phyloP scores from a whole-genome alignment of 2,888 invertebrate genomes.

The Dryocosmus kuriphilus region DNA sequence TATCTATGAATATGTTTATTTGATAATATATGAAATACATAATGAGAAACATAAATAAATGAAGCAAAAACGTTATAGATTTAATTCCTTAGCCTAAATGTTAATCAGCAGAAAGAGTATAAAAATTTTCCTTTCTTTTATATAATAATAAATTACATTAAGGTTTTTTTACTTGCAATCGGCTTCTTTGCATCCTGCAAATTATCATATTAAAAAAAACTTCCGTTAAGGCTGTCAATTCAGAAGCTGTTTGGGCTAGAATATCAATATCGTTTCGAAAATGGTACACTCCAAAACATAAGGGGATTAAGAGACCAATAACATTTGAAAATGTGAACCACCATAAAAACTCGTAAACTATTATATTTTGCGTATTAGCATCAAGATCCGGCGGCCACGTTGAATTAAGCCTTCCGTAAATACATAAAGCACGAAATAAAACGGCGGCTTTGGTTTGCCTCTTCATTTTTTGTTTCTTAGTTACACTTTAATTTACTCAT shows the following conservation, averaged over 20 bases:
- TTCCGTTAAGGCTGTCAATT: conserved; percentile 62
- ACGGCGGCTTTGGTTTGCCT: neutral
- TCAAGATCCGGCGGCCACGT: conserved; percentile 61
- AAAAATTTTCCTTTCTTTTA: too few species aligned
- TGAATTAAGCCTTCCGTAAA: conserved; percentile 58
- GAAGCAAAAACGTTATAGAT: too few species aligned
- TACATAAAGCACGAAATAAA: conserved; percentile 31
- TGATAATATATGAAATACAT: too few species aligned
- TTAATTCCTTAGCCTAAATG: too few species aligned
- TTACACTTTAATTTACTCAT: neutral
- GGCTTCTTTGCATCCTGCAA: conserved; percentile 56
- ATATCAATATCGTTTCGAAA: conserved; percentile 55
- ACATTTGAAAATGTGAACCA: conserved; percentile 57
- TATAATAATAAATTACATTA: neutral
- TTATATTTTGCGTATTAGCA: conserved; percentile 38
- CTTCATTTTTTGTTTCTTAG: neutral
- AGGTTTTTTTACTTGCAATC: conserved; percentile 59
- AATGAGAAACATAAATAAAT: too few species aligned
- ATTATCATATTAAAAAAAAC: conserved; percentile 63
- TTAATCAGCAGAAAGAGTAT: too few species aligned
- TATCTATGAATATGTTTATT: conserved; percentile 53
- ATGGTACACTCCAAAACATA: conserved; percentile 59
- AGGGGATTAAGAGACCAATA: conserved; percentile 56
- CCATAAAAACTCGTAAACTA: conserved; percentile 59
- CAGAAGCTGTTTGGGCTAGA: conserved; percentile 64